Evolutionary conservation across 1,140 invertebrate species (phyloP), one percentile per base, ranked within the genome.

Genomic region (Drusus annulatus): DNA sequence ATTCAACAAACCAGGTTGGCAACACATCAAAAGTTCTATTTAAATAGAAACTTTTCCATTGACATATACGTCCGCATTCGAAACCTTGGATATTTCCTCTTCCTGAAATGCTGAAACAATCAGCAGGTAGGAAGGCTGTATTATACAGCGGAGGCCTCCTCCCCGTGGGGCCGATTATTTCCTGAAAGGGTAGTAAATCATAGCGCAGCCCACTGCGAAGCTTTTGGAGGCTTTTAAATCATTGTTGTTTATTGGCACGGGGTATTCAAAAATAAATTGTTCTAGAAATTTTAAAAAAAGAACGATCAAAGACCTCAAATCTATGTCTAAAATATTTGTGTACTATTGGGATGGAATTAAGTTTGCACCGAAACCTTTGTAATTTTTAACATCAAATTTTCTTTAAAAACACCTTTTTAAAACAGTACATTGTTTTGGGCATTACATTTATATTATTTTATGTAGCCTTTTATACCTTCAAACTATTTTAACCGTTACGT

Each of bases 241-340:
- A 60, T 60, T 60, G 56, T 60, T 60, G 19, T 60, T 60, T 60
- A 60, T 60, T 15, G 56, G 15, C 56, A 23, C 56, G 6, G 56
- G 19, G 23, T 60, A 7, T 13, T 21, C 3, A 60, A 60, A 60
- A 23, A 45, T 3, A 21, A 19, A 60, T 10, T 58, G 3, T 2
- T 58, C 21, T 10, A 10, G 17, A 56, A 56, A 6, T 28, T 28
- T 2, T 28, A 1, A 36, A 4, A 36, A 36, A 36, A 36, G 8
- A 36, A 36, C 31, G 5, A 3, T 36, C 31, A 7, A 36, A 36
- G n/a, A n/a, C n/a, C n/a, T n/a, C n/a, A n/a, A n/a, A n/a, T n/a
- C n/a, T n/a, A n/a, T n/a, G n/a, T n/a, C n/a, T n/a, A n/a, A n/a
- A n/a, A n/a, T n/a, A n/a, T n/a, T n/a, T n/a, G n/a, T n/a, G n/a